Evolutionary conservation across 2,888 invertebrate species (phyloP).

Genomic region (Xestia c-nigrum): DNA sequence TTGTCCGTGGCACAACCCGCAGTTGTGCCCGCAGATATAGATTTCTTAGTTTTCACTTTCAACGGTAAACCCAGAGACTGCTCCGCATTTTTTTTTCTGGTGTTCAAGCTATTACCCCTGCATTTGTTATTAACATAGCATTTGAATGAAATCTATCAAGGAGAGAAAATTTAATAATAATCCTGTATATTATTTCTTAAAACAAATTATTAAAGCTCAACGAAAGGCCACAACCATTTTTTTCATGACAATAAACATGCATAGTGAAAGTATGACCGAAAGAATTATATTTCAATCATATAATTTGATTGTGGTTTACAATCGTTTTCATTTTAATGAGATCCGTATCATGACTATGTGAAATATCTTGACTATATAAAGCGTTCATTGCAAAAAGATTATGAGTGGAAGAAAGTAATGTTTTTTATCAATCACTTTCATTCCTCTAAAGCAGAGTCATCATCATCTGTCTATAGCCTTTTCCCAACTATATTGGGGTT

Average conservation of each 20-base stretch:
- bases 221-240: conserved; percentile 6
- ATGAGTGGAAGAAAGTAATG: neutral
- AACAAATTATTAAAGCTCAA: neutral
- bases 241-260: neutral
- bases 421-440: neutral
- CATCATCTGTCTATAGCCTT: no score
- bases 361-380: conserved; percentile 14
- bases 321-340: conserved; percentile 44
- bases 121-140: no score
- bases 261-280: conserved; percentile 56
- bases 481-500: no score
- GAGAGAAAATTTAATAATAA: no score
- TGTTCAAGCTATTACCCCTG: no score
- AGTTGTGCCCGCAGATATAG: no score
- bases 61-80: no score
- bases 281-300: conserved; percentile 51
- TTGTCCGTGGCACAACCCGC: no score
- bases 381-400: conserved; percentile 2
- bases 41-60: no score
- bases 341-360: conserved; percentile 24
- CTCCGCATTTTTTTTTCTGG: no score
- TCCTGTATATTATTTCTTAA: no score
- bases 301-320: conserved; percentile 33
- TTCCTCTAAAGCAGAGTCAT: neutral
- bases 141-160: no score